Base-by-base conservation (phyloP, 2,888 invertebrate genomes). In the Caenorhabditis sinica region DNA sequence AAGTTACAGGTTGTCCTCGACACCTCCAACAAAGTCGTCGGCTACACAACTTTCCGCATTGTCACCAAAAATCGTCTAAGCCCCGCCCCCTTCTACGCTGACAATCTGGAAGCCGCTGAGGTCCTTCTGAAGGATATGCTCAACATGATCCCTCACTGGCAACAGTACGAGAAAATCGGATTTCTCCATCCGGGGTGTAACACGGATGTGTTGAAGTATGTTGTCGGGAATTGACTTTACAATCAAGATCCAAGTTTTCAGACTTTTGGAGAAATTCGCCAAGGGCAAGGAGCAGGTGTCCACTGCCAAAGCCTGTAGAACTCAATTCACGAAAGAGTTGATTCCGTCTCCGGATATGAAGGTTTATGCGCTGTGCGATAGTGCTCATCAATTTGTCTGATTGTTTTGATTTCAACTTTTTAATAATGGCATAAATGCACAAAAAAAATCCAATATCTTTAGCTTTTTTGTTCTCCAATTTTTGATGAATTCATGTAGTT, bases 361-460 rank as follows among this genome's bases (percentile, higher is more conserved):
- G 53, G 84, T 86, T 0, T 86, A 81, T 28, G 43, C 82, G 6
- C 56, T 82, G 58, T 60, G 72, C 6, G 86, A 86, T 58, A 84
- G 82, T 73, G 84, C 86, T 73, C 82, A 75, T 63, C 84, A 82
- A 33, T 86, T 82, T 66, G 86, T 86, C n/a, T 86, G 49, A 36
- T 30, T 30, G n/a, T n/a, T n/a, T n/a, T n/a, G n/a, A n/a, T n/a
- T n/a, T n/a, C n/a, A n/a, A n/a, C n/a, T n/a, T n/a, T n/a, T n/a
- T n/a, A n/a, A n/a, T n/a, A n/a, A n/a, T n/a, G n/a, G n/a, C n/a
- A n/a, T n/a, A n/a, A n/a, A n/a, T n/a, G n/a, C n/a, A n/a, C n/a
- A n/a, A n/a, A n/a, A n/a, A n/a, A n/a, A n/a, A n/a, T n/a, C n/a
- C n/a, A n/a, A n/a, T n/a, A n/a, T n/a, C n/a, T n/a, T n/a, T n/a